Evolutionary conservation across 2,113 vertebrate genomes (phyloP).

Genomic region (Oceanodroma tethys): DNA sequence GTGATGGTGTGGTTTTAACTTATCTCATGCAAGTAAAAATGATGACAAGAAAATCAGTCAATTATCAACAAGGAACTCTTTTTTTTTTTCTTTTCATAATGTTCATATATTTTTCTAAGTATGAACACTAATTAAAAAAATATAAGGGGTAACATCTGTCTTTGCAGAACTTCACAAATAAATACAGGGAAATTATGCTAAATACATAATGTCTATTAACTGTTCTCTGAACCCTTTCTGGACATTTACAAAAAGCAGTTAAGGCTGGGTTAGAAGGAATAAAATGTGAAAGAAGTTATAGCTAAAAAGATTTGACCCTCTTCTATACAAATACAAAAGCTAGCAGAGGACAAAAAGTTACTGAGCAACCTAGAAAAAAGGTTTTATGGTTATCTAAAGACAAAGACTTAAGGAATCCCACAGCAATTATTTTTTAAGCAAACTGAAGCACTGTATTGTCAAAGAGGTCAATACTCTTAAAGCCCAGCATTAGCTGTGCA

Average conservation of each 20-base stretch:
- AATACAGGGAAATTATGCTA: neutral
- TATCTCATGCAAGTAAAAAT: neutral
- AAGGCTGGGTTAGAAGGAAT: neutral
- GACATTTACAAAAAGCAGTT: neutral
- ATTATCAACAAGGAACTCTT: neutral
- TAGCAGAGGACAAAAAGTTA: neutral
- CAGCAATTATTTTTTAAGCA: neutral
- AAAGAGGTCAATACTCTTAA: neutral
- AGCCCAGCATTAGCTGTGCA: neutral
- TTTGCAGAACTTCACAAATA: neutral
- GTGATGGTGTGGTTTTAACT: neutral
- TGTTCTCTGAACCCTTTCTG: neutral
- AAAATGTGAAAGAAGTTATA: neutral
- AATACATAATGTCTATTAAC: neutral
- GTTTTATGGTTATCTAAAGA: neutral
- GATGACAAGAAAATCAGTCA: neutral
- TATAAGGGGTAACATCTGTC: neutral
- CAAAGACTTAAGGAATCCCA: neutral
- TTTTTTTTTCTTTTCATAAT: neutral
- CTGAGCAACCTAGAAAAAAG: neutral
- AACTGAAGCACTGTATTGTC: neutral
- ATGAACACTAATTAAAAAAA: neutral
- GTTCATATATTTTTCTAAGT: neutral
- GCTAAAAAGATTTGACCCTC: neutral
- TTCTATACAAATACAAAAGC: neutral